Base-by-base conservation (phyloP, 2,797 vertebrate species). In the Danio aesculapii region DNA sequence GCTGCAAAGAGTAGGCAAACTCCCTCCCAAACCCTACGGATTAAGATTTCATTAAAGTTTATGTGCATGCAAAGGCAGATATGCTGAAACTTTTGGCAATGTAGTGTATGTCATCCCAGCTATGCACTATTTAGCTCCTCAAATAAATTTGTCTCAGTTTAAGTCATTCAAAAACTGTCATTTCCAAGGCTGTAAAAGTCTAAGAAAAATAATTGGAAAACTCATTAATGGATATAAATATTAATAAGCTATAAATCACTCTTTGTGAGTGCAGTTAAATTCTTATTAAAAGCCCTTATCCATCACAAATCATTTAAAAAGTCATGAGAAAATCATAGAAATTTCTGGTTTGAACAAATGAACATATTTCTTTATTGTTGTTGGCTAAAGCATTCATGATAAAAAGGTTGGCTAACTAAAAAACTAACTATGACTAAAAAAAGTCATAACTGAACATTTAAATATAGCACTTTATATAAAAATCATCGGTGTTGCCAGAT, bases 241-340 rank as follows among this genome's bases (percentile, higher is more conserved):
- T 69, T 11, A 69, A 69, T 70, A 53, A 9, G 67, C 14, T 69
- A n/a, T 52, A 69, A 52, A 52, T 52, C 8, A 9, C 14, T 52
- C 30, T 30, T 12, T 69, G 21, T n/a, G 49, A 53, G 2, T 59
- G 21, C 19, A 59, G 6, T 30, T 66, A 66, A 66, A 66, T 66
- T 47, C 14, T n/a, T 69, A 30, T 41, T n/a, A 41, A 70, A 53
- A 70, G 30, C 11, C 49, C 13, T 41, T 53, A 39, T 69, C 49
- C 47, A 39, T 69, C 14, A 69, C 8, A 10, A 69, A 14, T 6
- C 14, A 39, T 49, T 69, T 52, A 14, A 41, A 41, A 69, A 69
- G 67, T 53, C 21, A 53, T 6, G 5, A 47, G n/a, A 53, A 41
- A 41, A 41, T 6, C 49, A 39, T n/a, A n/a, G n/a, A n/a, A 9